Evolutionary conservation across 2,888 invertebrate genomes (phyloP).

Genomic region (Drosophila infuscata): DNA sequence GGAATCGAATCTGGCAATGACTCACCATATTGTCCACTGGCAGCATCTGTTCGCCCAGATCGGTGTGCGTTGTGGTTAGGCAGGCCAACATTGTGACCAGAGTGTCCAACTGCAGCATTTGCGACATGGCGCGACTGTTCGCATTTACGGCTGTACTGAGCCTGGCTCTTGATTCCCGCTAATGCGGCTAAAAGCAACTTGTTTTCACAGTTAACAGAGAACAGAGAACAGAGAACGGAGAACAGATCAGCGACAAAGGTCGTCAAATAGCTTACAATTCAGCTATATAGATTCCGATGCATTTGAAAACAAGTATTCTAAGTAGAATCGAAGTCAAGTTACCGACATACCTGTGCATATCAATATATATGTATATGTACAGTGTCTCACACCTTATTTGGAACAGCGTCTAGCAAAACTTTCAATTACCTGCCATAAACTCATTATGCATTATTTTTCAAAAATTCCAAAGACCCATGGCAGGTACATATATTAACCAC

Average conservation of each 20-base stretch:
- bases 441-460: too few species aligned
- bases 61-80: constrained; percentile 61
- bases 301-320: constrained; percentile 64
- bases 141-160: constrained; percentile 29
- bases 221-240: not conserved
- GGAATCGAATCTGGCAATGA: not conserved
- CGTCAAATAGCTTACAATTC: constrained; percentile 16
- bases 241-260: constrained; percentile 34
- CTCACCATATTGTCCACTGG: constrained; percentile 50
- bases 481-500: too few species aligned
- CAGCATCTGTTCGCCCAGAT: constrained; percentile 35
- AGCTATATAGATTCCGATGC: constrained; percentile 7
- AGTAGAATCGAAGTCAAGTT: constrained; percentile 14
- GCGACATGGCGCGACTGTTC: constrained; percentile 52
- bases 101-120: constrained; percentile 63
- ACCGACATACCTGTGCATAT: not conserved
- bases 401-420: too few species aligned
- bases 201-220: not conserved
- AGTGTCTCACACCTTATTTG: too few species aligned
- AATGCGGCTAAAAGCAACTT: not conserved
- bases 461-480: too few species aligned
- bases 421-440: too few species aligned
- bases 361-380: not conserved
- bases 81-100: constrained; percentile 75
- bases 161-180: not conserved